Evolutionary conservation across 2,797 vertebrate genomes (phyloP).

Genomic region (Hybognathus amarus): DNA sequence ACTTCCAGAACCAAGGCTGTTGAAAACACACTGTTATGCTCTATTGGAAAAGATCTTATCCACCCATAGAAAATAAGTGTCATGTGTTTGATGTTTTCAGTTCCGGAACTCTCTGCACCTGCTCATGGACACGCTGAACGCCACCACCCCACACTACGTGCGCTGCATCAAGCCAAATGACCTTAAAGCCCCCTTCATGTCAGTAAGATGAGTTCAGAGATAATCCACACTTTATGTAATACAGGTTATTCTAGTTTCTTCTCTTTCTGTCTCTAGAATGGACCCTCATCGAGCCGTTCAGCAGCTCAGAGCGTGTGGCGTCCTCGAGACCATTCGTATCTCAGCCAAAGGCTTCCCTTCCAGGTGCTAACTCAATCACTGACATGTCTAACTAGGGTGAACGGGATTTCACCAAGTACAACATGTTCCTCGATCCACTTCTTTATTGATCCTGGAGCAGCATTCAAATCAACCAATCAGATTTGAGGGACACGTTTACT

Average conservation of each 20-base stretch:
- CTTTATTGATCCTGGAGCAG: too few species aligned
- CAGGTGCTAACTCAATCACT: conserved; percentile 74
- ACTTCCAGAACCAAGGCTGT: not conserved
- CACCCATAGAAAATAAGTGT: not conserved
- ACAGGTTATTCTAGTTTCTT: not conserved
- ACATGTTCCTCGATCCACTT: not conserved
- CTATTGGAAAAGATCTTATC: not conserved
- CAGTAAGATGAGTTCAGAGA: conserved; percentile 63
- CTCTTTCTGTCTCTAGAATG: conserved; percentile 74
- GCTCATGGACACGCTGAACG: conserved; percentile 95
- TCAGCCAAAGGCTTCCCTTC: conserved; percentile 98
- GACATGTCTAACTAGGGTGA: not conserved
- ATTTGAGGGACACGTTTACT: too few species aligned
- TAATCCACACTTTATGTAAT: not conserved
- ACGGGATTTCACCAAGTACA: too few species aligned
- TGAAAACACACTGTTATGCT: not conserved
- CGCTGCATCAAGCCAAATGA: conserved; percentile 99
- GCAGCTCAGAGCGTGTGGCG: conserved; percentile 94
- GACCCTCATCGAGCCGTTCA: conserved; percentile 92
- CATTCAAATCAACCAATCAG: too few species aligned
- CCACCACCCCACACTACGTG: conserved; percentile 95
- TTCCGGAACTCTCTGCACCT: conserved; percentile 94
- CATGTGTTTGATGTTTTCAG: conserved; percentile 66
- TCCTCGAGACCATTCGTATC: conserved; percentile 96
- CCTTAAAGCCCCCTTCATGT: conserved; percentile 91